phyloP scores from a whole-genome alignment of 2,888 invertebrate genomes.

The Quadriops clusia region DNA sequence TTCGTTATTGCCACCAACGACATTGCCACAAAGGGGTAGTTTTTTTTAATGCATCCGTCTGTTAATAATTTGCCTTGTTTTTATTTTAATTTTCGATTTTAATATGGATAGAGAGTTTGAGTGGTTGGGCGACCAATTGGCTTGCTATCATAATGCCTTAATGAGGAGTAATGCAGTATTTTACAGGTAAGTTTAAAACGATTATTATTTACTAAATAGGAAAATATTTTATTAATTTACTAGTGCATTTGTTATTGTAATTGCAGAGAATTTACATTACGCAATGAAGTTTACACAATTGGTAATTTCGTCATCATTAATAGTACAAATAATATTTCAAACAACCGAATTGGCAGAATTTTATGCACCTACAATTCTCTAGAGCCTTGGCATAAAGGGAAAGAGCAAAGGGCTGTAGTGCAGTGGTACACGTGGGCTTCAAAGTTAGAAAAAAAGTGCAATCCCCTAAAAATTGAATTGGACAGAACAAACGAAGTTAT shows the following conservation, averaged over 20 bases:
- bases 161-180: slow-evolving; percentile 4
- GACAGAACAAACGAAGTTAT: slow-evolving; percentile 16
- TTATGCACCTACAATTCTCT: slow-evolving; percentile 10
- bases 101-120: slow-evolving; percentile 1
- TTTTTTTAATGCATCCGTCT: too few species aligned
- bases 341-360: slow-evolving; percentile 10
- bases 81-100: too few species aligned
- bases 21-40: too few species aligned
- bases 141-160: background rate
- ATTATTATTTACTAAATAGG: background rate
- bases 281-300: slow-evolving; percentile 8
- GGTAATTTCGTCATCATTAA: slow-evolving; percentile 13
- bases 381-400: slow-evolving; percentile 5
- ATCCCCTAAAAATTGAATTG: slow-evolving; percentile 12
- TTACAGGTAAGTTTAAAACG: slow-evolving; percentile 10
- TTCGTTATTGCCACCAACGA: too few species aligned
- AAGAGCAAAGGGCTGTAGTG: slow-evolving; percentile 14
- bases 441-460: slow-evolving; percentile 12
- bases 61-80: too few species aligned
- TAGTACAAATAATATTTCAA: background rate
- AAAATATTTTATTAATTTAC: too few species aligned
- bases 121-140: slow-evolving; percentile 1
- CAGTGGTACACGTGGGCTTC: slow-evolving; percentile 17
- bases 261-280: slow-evolving; percentile 12
- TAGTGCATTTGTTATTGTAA: background rate